Evolutionary conservation across 2,888 invertebrate species (phyloP).

Genomic region (Noctua janthe): DNA sequence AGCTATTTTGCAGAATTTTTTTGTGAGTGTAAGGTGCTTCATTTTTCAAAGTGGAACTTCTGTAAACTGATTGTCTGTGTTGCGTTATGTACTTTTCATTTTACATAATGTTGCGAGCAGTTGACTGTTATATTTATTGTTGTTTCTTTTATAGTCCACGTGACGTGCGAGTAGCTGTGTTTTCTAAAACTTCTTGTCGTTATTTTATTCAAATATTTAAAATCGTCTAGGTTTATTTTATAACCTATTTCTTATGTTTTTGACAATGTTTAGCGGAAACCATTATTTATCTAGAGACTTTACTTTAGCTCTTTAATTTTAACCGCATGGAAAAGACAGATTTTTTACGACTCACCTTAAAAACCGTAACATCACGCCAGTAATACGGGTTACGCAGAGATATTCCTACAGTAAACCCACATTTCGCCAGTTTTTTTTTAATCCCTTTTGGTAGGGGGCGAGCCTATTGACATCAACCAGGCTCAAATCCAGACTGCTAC

Average conservation of each 20-base stretch:
- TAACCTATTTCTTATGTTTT: constrained; percentile 1
- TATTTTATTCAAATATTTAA: not conserved
- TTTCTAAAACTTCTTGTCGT: not conserved
- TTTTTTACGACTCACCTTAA: not conserved
- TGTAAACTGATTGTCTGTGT: not conserved
- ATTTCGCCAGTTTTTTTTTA: not conserved
- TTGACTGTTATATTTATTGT: constrained; percentile 34
- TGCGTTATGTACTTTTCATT: constrained; percentile 10
- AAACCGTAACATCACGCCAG: not conserved
- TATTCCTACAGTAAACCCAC: not conserved
- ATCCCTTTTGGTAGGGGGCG: not conserved
- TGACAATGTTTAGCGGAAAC: constrained; percentile 18
- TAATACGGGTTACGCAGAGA: not conserved
- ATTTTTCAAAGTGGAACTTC: constrained; percentile 17
- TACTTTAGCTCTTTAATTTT: not conserved
- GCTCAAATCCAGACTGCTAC: not conserved
- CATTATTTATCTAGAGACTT: not conserved
- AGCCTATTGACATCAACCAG: not conserved
- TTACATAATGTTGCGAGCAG: constrained; percentile 14
- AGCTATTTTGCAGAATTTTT: not conserved
- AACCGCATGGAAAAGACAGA: not conserved
- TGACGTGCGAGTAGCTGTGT: constrained; percentile 19
- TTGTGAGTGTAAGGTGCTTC: not conserved
- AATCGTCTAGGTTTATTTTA: not conserved
- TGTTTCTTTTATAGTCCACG: not conserved